A percentile compares a stretch with the other conserved stretches of the same genome.
These are phyloP conservation scores for Pycnonotus jocosus DNA, from an alignment of 2,113 vertebrate genomes.

Conservation along the genomic window DNA sequence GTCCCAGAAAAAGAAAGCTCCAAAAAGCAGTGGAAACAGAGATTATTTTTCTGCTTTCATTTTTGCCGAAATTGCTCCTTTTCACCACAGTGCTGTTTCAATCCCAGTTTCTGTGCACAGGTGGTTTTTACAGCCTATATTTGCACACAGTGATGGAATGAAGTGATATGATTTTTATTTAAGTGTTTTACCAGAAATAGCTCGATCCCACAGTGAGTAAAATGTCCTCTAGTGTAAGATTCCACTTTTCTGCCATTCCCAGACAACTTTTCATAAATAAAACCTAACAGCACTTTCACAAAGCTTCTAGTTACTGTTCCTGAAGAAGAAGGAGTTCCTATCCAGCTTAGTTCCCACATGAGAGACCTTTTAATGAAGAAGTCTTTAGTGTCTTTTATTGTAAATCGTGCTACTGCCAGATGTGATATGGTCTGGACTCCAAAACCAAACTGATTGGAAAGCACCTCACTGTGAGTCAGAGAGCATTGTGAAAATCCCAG, in stretches of 20 bases:
- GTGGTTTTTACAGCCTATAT: conserved; percentile 43
- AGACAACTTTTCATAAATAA: conserved; percentile 36
- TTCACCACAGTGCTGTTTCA: background rate
- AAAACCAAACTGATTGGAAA: conserved; percentile 5
- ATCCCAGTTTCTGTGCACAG: background rate
- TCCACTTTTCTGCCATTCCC: conserved; percentile 11
- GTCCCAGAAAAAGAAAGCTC: background rate
- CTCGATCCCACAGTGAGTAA: conserved; percentile 9
- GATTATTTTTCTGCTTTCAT: background rate
- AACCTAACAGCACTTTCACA: background rate
- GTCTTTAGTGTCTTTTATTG: background rate
- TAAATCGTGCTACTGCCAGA: background rate
- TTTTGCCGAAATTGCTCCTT: background rate
- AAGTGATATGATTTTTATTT: background rate
- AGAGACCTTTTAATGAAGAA: background rate
- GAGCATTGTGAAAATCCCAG: conserved; percentile 1
- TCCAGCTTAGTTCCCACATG: background rate
- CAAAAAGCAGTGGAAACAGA: background rate
- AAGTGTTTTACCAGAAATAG: conserved; percentile 40
- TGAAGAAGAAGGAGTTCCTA: background rate
- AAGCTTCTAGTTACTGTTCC: background rate
- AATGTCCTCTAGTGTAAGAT: background rate
- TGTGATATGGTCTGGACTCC: background rate
- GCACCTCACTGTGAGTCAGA: background rate
- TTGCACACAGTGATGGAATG: background rate